Conservation (phyloP, 2,113 vertebrate species). For the Bubalus kerabau region DNA sequence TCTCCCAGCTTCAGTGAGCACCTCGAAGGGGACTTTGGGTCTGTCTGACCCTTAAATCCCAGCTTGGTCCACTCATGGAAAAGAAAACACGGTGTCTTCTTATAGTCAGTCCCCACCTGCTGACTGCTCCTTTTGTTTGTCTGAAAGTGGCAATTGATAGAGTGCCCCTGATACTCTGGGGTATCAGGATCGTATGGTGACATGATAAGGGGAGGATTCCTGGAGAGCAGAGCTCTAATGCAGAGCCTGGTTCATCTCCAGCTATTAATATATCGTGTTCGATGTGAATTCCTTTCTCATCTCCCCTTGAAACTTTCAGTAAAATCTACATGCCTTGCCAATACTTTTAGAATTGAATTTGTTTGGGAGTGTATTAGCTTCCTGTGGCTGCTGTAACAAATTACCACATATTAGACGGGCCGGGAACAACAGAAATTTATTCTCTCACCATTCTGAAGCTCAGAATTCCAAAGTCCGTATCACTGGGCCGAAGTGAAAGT, state of each 20-base stretch:
- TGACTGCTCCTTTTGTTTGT: background rate
- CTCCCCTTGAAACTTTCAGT: background rate
- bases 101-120: background rate
- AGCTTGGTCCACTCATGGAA: background rate
- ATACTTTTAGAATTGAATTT: background rate
- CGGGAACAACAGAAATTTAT: background rate
- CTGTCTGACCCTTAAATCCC: background rate
- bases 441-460: background rate
- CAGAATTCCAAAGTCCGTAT: background rate
- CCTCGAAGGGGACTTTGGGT: background rate
- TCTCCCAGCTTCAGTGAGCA: background rate
- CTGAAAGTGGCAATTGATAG: background rate
- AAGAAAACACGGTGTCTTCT: background rate
- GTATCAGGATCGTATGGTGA: rapidly evolving
- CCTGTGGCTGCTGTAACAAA: background rate
- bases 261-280: rapidly evolving
- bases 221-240: background rate
- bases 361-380: background rate
- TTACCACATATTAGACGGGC: background rate
- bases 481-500: background rate
- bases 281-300: background rate
- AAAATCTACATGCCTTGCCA: background rate
- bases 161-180: no score
- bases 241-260: background rate
- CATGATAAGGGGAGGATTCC: background rate